These are phyloP conservation scores for Trissoscelio sp. DNA, from an alignment of 2,888 invertebrate species.

Conservation along the genomic window DNA sequence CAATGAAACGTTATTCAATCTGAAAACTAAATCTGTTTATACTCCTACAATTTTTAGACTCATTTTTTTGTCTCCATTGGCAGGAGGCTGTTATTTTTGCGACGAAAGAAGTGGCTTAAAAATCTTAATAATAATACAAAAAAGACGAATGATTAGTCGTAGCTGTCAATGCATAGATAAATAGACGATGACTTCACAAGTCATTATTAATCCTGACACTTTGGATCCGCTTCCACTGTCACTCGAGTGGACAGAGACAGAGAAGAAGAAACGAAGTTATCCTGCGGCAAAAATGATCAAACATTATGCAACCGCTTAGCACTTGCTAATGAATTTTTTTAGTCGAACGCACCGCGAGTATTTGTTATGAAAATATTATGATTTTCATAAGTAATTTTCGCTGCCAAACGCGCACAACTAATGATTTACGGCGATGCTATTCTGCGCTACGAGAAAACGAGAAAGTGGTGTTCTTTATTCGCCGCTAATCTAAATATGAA, in stretches of 20 bases:
- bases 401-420: conserved; percentile 10
- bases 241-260: background rate
- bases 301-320: conserved; percentile 6
- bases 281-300: conserved; percentile 16
- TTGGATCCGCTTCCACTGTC: background rate
- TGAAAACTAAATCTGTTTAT: too few species aligned
- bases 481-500: conserved; percentile 40
- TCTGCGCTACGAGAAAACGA: conserved; percentile 21
- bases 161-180: conserved; percentile 34
- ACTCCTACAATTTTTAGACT: too few species aligned
- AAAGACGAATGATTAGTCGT: conserved; percentile 17
- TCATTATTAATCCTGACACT: conserved; percentile 28
- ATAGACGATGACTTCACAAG: conserved; percentile 42
- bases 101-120: background rate
- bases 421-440: conserved; percentile 18
- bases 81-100: background rate
- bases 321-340: conserved; percentile 19
- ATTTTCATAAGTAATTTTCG: conserved; percentile 20
- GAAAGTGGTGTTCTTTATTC: conserved; percentile 41
- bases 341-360: background rate
- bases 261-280: background rate
- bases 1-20: too few species aligned
- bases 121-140: background rate
- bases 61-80: background rate
- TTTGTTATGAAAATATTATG: conserved; percentile 10